phyloP scores from a whole-genome alignment of 2,113 vertebrate genomes.

The Microtus richardsoni region DNA sequence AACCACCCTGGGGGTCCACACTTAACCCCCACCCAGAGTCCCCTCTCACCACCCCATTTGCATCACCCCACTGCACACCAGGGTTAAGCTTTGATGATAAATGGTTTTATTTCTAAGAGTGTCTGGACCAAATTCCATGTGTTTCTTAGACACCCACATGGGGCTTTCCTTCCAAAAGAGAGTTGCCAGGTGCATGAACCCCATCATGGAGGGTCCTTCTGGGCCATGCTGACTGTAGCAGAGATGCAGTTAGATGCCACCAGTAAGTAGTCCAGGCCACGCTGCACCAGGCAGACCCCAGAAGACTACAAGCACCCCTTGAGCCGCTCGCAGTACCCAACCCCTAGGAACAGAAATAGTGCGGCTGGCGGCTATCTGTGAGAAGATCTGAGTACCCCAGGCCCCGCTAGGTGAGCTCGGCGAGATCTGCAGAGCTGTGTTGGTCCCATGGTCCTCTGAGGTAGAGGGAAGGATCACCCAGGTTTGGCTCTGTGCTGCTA shows the following conservation, averaged over 20 bases:
- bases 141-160: neutral
- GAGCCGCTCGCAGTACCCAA: accelerated
- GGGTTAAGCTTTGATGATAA: conserved; percentile 53
- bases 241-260: neutral
- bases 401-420: neutral
- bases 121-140: neutral
- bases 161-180: neutral
- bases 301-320: accelerated
- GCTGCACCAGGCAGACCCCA: neutral
- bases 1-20: neutral
- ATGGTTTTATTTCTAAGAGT: conserved; percentile 8
- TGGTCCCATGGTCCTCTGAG: neutral
- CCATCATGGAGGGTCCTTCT: neutral
- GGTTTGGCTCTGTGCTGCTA: neutral
- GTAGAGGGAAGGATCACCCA: too few relatives aligned
- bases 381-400: neutral
- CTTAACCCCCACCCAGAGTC: neutral
- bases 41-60: too few relatives aligned
- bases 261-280: neutral
- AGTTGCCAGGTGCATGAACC: too few relatives aligned
- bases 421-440: neutral
- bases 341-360: neutral
- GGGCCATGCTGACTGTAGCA: neutral
- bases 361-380: neutral
- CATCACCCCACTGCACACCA: neutral